Percentiles rank a stretch among this genome's conserved stretches.
Conservation (phyloP, 2,888 invertebrate species). For the Xylocampa areola region DNA sequence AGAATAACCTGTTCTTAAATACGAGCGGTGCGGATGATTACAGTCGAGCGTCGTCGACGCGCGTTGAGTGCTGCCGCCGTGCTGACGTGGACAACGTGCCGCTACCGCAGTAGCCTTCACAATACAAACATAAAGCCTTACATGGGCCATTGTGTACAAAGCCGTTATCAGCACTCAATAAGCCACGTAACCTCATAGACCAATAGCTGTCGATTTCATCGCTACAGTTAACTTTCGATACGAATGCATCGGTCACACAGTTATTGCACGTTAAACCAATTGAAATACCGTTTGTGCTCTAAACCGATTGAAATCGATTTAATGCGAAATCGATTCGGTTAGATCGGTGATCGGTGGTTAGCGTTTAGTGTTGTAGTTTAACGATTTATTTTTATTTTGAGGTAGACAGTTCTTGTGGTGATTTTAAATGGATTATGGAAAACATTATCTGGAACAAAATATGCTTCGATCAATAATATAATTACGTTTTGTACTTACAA, state of each 20-base stretch:
- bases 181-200: conserved; percentile 23
- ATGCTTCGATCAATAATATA: no score
- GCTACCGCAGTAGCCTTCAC: no score
- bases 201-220: conserved; percentile 43
- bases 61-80: no score
- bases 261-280: conserved; percentile 47
- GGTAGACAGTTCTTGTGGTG: conserved; percentile 9
- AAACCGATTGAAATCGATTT: conserved; percentile 53
- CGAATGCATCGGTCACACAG: conserved; percentile 32
- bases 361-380: conserved; percentile 22
- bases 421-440: neutral
- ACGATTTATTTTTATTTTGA: conserved; percentile 24
- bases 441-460: neutral
- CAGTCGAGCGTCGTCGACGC: no score
- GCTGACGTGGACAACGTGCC: no score
- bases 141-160: no score
- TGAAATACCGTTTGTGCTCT: conserved; percentile 56
- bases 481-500: no score
- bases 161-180: no score
- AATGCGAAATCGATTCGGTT: conserved; percentile 54
- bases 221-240: conserved; percentile 54
- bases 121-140: no score
- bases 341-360: conserved; percentile 29
- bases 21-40: no score
- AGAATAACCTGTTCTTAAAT: no score